Percentiles rank a stretch among this genome's conserved stretches.
phyloP scores from a whole-genome alignment of 2,888 invertebrate species.

The Euspilapteryx auroguttella region DNA sequence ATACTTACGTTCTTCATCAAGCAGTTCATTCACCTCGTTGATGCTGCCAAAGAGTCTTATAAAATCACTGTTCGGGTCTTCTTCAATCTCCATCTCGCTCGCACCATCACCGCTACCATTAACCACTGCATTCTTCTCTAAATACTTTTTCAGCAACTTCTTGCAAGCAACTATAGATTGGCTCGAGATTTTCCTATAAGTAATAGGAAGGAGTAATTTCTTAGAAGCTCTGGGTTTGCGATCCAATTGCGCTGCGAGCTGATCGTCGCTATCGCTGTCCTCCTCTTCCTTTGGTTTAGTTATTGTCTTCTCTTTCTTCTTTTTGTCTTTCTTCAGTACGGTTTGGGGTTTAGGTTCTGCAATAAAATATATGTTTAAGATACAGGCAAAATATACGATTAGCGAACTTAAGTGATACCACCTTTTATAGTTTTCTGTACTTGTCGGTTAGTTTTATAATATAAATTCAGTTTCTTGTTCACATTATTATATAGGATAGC shows the following conservation, averaged over 20 bases:
- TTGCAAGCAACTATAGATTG: conserved; percentile 11
- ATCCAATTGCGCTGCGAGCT: conserved; percentile 8
- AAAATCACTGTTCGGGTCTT: conserved; percentile 15
- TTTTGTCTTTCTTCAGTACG: too few species aligned
- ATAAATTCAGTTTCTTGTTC: too few species aligned
- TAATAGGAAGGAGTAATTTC: conserved; percentile 23
- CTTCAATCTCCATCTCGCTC: conserved; percentile 2
- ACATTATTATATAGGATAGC: too few species aligned
- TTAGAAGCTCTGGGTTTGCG: conserved; percentile 13
- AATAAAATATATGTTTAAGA: too few species aligned
- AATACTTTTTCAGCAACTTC: conserved; percentile 16
- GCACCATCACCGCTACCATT: conserved; percentile 2
- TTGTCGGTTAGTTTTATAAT: too few species aligned
- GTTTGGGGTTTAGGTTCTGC: too few species aligned
- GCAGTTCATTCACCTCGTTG: conserved; percentile 33
- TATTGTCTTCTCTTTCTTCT: too few species aligned
- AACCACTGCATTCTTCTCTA: conserved; percentile 9
- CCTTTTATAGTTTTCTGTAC: too few species aligned
- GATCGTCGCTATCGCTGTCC: conserved; percentile 4
- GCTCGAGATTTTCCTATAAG: conserved; percentile 14
- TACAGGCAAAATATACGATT: too few species aligned
- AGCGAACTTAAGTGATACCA: too few species aligned
- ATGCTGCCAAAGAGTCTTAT: conserved; percentile 33
- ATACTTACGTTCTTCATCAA: conserved; percentile 41
- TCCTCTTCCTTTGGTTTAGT: conserved; percentile 10